A percentile compares a stretch with the other conserved stretches of the same genome.
These are phyloP conservation scores for Polia nebulosa DNA, from an alignment of 2,888 invertebrate genomes.

Conservation along the genomic window DNA sequence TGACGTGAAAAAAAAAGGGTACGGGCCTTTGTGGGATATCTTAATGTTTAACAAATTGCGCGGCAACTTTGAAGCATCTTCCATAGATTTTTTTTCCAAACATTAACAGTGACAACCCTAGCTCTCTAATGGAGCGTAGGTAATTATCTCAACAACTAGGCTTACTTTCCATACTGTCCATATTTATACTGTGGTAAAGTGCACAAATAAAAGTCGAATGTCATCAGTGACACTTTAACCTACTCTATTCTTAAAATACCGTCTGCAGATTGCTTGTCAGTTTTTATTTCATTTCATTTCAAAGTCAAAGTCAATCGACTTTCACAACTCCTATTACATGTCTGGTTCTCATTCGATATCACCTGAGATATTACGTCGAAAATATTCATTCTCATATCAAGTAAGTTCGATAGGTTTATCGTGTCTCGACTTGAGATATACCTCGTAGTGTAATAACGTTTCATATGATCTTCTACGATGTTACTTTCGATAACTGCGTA, in stretches of 20 bases:
- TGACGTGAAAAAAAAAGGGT: too few species aligned
- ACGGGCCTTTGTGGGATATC: too few species aligned
- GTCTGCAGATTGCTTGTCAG: background rate
- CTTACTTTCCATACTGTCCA: too few species aligned
- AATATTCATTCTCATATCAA: conserved; percentile 36
- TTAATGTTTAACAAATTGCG: too few species aligned
- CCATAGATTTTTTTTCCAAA: too few species aligned
- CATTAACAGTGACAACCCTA: too few species aligned
- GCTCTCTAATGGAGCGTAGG: too few species aligned
- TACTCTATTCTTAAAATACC: background rate
- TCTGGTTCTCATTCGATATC: conserved; percentile 24
- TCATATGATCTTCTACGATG: conserved; percentile 35
- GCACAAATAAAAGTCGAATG: too few species aligned
- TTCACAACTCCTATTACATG: conserved; percentile 8
- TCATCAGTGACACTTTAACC: background rate
- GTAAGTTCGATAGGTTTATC: conserved; percentile 28
- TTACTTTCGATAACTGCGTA: conserved; percentile 42
- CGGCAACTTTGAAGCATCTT: too few species aligned
- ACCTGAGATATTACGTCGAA: conserved; percentile 32
- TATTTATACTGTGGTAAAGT: too few species aligned
- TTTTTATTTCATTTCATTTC: conserved; percentile 12
- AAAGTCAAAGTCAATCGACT: conserved; percentile 29
- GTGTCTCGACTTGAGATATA: conserved; percentile 19
- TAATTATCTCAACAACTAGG: too few species aligned
- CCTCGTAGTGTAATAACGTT: conserved; percentile 38